Evolutionary conservation across 2,888 invertebrate species (phyloP).

Genomic region (Melolontha melolontha): DNA sequence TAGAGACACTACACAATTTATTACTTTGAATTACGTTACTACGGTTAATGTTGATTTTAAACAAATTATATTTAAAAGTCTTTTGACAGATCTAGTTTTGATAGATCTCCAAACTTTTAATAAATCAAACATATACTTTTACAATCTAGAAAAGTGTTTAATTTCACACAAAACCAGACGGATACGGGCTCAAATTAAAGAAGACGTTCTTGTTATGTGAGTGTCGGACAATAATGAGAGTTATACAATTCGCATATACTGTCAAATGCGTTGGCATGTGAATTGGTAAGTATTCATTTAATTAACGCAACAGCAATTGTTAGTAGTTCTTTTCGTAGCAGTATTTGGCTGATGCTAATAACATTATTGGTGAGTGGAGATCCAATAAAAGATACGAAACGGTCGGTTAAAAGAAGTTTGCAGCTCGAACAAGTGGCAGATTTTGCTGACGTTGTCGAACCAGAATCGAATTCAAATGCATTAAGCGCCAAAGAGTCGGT

Average conservation of each 20-base stretch:
- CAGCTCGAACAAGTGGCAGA: conserved; percentile 49
- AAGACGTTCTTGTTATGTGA: conserved; percentile 34
- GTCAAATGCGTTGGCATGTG: conserved; percentile 47
- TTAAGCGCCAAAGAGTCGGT: not conserved
- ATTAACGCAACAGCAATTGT: not conserved
- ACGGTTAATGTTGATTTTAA: conserved; percentile 21
- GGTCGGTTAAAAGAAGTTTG: conserved; percentile 33
- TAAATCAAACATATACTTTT: conserved; percentile 25
- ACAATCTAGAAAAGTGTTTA: conserved; percentile 6
- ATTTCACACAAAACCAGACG: conserved; percentile 10
- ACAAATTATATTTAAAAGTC: conserved; percentile 32
- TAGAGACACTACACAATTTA: not conserved
- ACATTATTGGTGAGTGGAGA: conserved; percentile 27
- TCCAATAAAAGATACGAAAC: conserved; percentile 18
- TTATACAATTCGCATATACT: conserved; percentile 39
- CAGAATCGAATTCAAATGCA: conserved; percentile 10
- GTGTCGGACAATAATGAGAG: conserved; percentile 41
- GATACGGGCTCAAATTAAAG: not conserved
- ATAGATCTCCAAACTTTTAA: conserved; percentile 31
- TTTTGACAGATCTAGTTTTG: conserved; percentile 41
- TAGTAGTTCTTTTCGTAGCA: conserved; percentile 24
- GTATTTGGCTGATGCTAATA: conserved; percentile 45
- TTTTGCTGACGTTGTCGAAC: conserved; percentile 51
- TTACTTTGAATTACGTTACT: conserved; percentile 19
- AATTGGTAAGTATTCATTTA: conserved; percentile 38